Evolutionary conservation across 1,140 invertebrate genomes (phyloP), one percentile per base, ranked within the genome.

Genomic region (Danaus melanippus): DNA sequence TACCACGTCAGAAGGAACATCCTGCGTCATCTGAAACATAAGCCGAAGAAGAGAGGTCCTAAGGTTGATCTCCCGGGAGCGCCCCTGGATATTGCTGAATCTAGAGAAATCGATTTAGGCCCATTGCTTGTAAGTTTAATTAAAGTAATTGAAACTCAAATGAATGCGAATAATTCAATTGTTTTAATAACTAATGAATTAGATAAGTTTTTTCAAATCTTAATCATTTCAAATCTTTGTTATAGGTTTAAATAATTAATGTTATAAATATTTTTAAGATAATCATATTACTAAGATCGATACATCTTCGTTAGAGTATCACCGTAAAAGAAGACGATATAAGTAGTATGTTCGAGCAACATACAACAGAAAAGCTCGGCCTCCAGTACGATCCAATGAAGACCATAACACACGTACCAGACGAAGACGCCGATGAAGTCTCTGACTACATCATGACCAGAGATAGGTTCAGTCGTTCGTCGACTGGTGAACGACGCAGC

Each of bases 1-100:
- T 86, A 86, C 49, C 57, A 86, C 39, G 64, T 83, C 0, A 69
- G 83, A 0, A 72, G 68, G 46, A 78, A 78, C 49, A 50, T 84
- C 7, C 65, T 82, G 0, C 61, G 49, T 6, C 79, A 79, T 46
- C 50, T 79, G 9, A 71, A 74, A 45, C 71, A 70, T 0, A 71
- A 75, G 56, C 51, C 50, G 1, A 74, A 71, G 56, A 77, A 71
- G 52, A 66, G 50, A 9, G 62, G 62, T 1, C 74, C 74, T 0
- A 81, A 77, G 56, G 59, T 69, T 6, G 71, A 71, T 9, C 49
- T 76, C 11, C 66, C 62, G 0, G 79, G 76, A 7, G 67, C 77
- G 6, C 79, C 77, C 0, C 11, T 71, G 0, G 80, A 84, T 46
- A 61, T 81, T 8, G 74, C 69, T 2, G 76, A 46, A 0, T 78